Percentiles rank a stretch among this genome's conserved stretches.
phyloP scores from a whole-genome alignment of 2,113 vertebrate species.

The Pundamilia nyererei region DNA sequence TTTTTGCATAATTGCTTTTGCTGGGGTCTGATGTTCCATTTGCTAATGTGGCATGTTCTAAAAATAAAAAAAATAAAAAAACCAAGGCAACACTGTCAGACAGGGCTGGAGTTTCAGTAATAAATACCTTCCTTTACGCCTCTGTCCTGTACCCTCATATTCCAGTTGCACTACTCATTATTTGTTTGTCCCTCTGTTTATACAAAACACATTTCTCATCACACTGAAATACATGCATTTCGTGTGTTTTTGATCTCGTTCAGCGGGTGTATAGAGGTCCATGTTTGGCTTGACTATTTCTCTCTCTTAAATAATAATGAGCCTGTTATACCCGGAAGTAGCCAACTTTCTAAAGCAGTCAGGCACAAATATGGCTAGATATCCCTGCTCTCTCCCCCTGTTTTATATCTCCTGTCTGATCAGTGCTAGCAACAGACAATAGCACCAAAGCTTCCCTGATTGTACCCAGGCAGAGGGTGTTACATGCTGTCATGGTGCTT shows the following conservation, averaged over 20 bases:
- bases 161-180: conserved; percentile 14
- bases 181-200: background rate
- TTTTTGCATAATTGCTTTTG: conserved; percentile 47
- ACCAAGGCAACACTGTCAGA: background rate
- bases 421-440: conserved; percentile 6
- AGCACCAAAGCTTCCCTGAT: conserved; percentile 31
- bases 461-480: conserved; percentile 22
- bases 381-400: background rate
- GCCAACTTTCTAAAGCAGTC: conserved; percentile 4
- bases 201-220: background rate
- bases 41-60: conserved; percentile 26
- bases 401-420: conserved; percentile 31
- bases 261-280: background rate
- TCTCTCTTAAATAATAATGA: conserved; percentile 10
- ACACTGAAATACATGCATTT: background rate
- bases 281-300: background rate
- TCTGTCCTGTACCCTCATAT: background rate
- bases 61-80: background rate
- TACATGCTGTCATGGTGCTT: conserved; percentile 28
- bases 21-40: conserved; percentile 13
- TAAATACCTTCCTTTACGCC: conserved; percentile 1
- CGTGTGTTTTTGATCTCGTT: background rate
- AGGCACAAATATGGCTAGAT: background rate
- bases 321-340: background rate
- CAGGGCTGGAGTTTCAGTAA: background rate